Conservation (phyloP, 2,113 vertebrate species). For the Pelecanus crispus region DNA sequence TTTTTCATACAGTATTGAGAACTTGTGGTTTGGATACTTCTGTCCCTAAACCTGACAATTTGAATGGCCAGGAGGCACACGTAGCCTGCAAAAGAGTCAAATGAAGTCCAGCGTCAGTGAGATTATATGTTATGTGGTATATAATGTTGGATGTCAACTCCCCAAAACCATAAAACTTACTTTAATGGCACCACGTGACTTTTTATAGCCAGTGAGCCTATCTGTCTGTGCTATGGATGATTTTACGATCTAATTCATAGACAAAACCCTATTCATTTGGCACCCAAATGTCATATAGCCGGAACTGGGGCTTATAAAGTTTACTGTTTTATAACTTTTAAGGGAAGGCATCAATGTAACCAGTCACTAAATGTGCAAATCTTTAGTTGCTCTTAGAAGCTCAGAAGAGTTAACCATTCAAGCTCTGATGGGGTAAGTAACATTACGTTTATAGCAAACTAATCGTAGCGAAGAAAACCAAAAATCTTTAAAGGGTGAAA, state of each 20-base stretch:
- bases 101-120: conserved; percentile 94
- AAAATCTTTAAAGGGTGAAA: conserved; percentile 59
- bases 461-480: conserved; percentile 60
- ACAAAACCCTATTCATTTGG: conserved; percentile 99
- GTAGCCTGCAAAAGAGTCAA: conserved; percentile 94
- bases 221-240: conserved; percentile 98
- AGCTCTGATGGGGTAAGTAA: conserved; percentile 89
- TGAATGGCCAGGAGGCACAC: conserved; percentile 89
- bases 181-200: conserved; percentile 99
- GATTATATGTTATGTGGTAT: conserved; percentile 99
- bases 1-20: conserved; percentile 80
- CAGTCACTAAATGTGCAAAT: conserved; percentile 80
- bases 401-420: conserved; percentile 80
- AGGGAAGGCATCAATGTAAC: conserved; percentile 82
- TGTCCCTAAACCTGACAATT: conserved; percentile 81
- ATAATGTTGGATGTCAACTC: conserved; percentile 99
- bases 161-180: conserved; percentile 99
- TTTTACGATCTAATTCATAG: conserved; percentile 99
- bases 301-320: conserved; percentile 96
- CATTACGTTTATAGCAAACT: conserved; percentile 74
- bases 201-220: conserved; percentile 99
- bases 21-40: conserved; percentile 78
- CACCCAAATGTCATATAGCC: conserved; percentile 96
- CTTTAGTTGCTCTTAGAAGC: conserved; percentile 81
- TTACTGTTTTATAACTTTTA: conserved; percentile 93